Conservation (phyloP, 2,888 invertebrate genomes). For the Sylvicola fuscatus region DNA sequence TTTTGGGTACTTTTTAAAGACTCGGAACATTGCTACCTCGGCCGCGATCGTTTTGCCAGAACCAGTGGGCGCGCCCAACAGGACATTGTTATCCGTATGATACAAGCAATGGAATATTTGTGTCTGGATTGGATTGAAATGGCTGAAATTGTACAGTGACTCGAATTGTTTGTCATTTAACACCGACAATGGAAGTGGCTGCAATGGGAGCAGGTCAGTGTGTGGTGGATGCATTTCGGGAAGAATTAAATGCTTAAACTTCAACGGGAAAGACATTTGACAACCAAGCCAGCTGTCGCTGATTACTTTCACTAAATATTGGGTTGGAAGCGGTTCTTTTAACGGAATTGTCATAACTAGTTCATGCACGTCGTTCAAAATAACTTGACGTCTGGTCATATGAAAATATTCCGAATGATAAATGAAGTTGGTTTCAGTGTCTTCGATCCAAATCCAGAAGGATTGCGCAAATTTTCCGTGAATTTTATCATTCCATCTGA, state of each 20-base stretch:
- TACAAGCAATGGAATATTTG: constrained; percentile 95
- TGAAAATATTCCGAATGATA: constrained; percentile 88
- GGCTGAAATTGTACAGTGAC: constrained; percentile 69
- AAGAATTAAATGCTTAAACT: constrained; percentile 71
- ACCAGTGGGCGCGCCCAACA: constrained; percentile 90
- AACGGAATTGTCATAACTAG: constrained; percentile 91
- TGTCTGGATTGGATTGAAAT: constrained; percentile 97
- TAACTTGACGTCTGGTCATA: constrained; percentile 32
- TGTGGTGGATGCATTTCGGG: constrained; percentile 85
- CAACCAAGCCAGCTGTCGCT: constrained; percentile 59
- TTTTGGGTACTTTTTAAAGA: constrained; percentile 61
- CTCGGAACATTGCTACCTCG: constrained; percentile 89
- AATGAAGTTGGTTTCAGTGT: constrained; percentile 81
- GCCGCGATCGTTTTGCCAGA: constrained; percentile 98
- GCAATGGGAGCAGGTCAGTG: constrained; percentile 77
- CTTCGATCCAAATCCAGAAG: constrained; percentile 98
- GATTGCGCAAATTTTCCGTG: constrained; percentile 76
- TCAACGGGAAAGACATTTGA: constrained; percentile 35
- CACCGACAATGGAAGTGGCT: constrained; percentile 71
- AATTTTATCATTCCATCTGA: constrained; percentile 74
- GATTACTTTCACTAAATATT: constrained; percentile 72
- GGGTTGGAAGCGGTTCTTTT: constrained; percentile 71
- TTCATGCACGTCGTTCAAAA: constrained; percentile 53
- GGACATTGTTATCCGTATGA: constrained; percentile 81
- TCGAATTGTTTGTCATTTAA: constrained; percentile 60